phyloP scores from a whole-genome alignment of 2,888 invertebrate genomes.

The Euphydryas editha region DNA sequence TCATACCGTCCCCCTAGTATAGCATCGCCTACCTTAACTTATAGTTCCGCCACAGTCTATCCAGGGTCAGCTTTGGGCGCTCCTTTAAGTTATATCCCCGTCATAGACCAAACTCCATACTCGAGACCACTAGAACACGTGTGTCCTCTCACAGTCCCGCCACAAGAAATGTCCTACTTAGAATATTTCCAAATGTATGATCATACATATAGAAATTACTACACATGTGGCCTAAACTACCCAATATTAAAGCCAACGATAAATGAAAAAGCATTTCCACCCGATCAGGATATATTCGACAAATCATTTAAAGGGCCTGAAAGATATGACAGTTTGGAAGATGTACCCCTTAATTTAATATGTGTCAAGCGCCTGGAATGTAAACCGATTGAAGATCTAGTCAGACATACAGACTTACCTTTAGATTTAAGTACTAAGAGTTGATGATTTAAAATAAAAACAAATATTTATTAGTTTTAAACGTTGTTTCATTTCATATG shows the following conservation, averaged over 20 bases:
- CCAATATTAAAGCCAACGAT: slow-evolving; percentile 61
- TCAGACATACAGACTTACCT: slow-evolving; percentile 80
- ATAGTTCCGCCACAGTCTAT: slow-evolving; percentile 51
- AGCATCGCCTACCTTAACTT: slow-evolving; percentile 55
- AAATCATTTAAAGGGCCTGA: slow-evolving; percentile 50
- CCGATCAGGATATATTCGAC: slow-evolving; percentile 55
- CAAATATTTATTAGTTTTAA: slow-evolving; percentile 44
- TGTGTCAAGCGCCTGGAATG: slow-evolving; percentile 67
- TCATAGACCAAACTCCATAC: slow-evolving; percentile 61
- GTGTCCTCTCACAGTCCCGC: slow-evolving; percentile 57
- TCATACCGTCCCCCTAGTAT: slow-evolving; percentile 51
- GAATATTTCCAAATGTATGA: slow-evolving; percentile 78
- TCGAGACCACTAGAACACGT: slow-evolving; percentile 60
- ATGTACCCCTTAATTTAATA: slow-evolving; percentile 74
- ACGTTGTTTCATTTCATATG: slow-evolving; percentile 36
- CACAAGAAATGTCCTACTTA: slow-evolving; percentile 70
- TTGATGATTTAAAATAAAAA: slow-evolving; percentile 60
- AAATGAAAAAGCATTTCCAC: slow-evolving; percentile 62
- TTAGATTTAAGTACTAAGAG: slow-evolving; percentile 85
- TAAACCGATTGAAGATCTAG: slow-evolving; percentile 68
- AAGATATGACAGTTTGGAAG: slow-evolving; percentile 39
- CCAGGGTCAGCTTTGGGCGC: slow-evolving; percentile 33
- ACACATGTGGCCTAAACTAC: slow-evolving; percentile 60
- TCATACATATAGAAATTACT: slow-evolving; percentile 71
- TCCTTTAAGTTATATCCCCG: slow-evolving; percentile 54